Conservation (phyloP, 2,888 invertebrate species). For the Nephrocerus scutellatus region DNA sequence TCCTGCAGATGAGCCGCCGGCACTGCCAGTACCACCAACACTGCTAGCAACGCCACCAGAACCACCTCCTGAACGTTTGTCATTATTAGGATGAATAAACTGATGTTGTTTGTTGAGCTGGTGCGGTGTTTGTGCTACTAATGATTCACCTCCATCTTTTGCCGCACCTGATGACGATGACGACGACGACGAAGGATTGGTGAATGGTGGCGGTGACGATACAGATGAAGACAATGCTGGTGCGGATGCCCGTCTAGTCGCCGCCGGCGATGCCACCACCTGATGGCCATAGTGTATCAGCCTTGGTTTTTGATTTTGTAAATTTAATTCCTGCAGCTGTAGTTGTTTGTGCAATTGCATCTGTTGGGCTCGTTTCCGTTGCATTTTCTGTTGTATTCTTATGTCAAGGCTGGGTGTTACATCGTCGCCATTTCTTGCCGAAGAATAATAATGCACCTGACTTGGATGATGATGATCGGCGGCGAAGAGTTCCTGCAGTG, state of each 20-base stretch:
- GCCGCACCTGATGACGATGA: slow-evolving; percentile 15
- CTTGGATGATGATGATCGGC: too few species aligned
- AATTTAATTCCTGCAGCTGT: slow-evolving; percentile 24
- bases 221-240: slow-evolving; percentile 11
- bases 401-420: slow-evolving; percentile 29
- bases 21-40: slow-evolving; percentile 14
- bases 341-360: slow-evolving; percentile 24
- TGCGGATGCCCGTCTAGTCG: too few species aligned
- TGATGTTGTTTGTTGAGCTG: slow-evolving; percentile 27
- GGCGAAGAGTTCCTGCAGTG: slow-evolving; percentile 39
- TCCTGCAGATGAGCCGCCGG: slow-evolving; percentile 22
- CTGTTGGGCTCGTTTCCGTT: slow-evolving; percentile 37
- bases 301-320: slow-evolving; percentile 17
- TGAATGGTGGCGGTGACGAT: slow-evolving; percentile 11
- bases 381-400: slow-evolving; percentile 39
- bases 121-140: slow-evolving; percentile 20
- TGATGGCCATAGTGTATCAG: slow-evolving; percentile 31
- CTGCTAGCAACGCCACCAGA: slow-evolving; percentile 20
- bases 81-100: slow-evolving; percentile 35
- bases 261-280: background rate
- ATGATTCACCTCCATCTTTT: slow-evolving; percentile 8
- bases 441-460: too few species aligned
- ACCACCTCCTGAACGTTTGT: slow-evolving; percentile 38
- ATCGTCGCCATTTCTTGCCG: too few species aligned
- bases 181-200: slow-evolving; percentile 8